Conservation (phyloP, 2,888 invertebrate species). For the Achlya flavicornis region DNA sequence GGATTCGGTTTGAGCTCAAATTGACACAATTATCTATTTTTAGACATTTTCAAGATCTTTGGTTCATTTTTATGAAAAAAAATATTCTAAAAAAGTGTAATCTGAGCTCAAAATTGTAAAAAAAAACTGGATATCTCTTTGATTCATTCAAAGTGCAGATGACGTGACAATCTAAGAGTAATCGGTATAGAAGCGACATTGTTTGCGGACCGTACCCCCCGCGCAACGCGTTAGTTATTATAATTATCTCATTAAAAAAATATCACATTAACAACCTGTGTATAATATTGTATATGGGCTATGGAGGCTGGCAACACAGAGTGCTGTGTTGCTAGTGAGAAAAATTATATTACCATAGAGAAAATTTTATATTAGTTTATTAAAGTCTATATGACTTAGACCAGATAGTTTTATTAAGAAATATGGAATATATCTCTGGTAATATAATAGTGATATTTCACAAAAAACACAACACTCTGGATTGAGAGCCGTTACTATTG, state of each 20-base stretch:
- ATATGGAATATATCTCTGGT: neutral
- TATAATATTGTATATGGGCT: slow-evolving; percentile 76
- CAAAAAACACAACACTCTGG: slow-evolving; percentile 60
- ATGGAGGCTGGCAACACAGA: slow-evolving; percentile 64
- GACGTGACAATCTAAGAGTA: slow-evolving; percentile 56
- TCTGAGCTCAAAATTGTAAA: slow-evolving; percentile 3
- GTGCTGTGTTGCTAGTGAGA: slow-evolving; percentile 46
- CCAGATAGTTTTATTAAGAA: too few species aligned
- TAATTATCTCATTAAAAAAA: slow-evolving; percentile 51
- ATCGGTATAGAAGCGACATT: slow-evolving; percentile 42
- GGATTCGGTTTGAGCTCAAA: neutral
- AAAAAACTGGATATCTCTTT: slow-evolving; percentile 15
- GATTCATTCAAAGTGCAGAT: slow-evolving; percentile 64
- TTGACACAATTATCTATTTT: neutral
- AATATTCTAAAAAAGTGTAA: neutral
- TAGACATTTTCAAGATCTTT: neutral
- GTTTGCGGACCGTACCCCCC: slow-evolving; percentile 44
- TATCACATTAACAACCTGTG: slow-evolving; percentile 73
- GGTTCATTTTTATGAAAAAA: neutral
- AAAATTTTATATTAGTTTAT: neutral
- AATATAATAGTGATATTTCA: slow-evolving; percentile 3
- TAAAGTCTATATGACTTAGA: too few species aligned
- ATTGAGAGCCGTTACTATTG: slow-evolving; percentile 60
- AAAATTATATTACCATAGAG: slow-evolving; percentile 14
- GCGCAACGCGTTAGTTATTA: slow-evolving; percentile 55